These are phyloP conservation scores for Agrotis ipsilon DNA, from an alignment of 2,888 invertebrate species.

Conservation along the genomic window DNA sequence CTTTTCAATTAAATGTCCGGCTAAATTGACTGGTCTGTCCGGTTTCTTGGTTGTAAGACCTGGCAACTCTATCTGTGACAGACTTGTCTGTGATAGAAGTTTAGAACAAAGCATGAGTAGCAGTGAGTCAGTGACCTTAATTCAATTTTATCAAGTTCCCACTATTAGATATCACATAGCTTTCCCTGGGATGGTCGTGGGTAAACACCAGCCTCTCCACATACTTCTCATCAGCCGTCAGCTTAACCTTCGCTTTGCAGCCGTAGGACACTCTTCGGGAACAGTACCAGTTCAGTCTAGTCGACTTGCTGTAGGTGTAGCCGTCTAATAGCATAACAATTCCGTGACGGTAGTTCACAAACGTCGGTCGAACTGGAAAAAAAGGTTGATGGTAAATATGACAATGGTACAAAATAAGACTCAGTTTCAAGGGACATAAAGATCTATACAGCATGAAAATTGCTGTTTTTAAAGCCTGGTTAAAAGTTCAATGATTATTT, in stretches of 20 bases:
- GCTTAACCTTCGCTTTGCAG: conserved; percentile 65
- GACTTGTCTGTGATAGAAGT: too few relatives aligned
- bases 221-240: conserved; percentile 55
- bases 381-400: neutral
- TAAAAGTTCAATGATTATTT: neutral
- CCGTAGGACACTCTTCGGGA: conserved; percentile 55
- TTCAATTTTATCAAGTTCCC: conserved; percentile 53
- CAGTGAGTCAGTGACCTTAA: neutral
- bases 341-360: conserved; percentile 57
- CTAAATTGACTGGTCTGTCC: too few relatives aligned
- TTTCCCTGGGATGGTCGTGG: conserved; percentile 54
- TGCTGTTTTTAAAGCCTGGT: neutral
- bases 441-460: neutral
- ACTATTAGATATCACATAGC: conserved; percentile 40
- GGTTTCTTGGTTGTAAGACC: too few relatives aligned
- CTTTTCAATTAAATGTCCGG: too few relatives aligned
- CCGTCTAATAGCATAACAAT: conserved; percentile 63
- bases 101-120: too few relatives aligned
- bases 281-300: conserved; percentile 64
- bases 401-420: neutral
- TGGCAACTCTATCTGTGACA: too few relatives aligned
- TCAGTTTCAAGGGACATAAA: neutral
- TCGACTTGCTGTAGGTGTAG: conserved; percentile 65
- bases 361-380: conserved; percentile 49
- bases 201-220: conserved; percentile 38